These are phyloP conservation scores for Ptilonorhynchus violaceus DNA, from an alignment of 2,113 vertebrate species.

Conservation along the genomic window DNA sequence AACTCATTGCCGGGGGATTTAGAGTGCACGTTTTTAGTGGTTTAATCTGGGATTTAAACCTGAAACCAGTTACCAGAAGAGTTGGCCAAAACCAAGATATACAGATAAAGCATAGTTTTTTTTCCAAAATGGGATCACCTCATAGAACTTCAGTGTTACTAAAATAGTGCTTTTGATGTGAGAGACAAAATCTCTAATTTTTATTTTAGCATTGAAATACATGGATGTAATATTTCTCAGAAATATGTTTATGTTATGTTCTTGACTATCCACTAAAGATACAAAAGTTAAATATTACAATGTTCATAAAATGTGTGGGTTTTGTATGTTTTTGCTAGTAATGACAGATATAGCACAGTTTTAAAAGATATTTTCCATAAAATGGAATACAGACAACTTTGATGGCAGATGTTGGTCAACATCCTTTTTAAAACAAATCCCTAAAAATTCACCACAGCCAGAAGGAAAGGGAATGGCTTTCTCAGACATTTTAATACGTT, in stretches of 20 bases:
- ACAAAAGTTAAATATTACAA: neutral
- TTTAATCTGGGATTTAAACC: slow-evolving; percentile 34
- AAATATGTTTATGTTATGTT: neutral
- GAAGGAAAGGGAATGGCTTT: neutral
- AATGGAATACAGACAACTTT: neutral
- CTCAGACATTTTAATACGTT: neutral
- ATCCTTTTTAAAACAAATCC: neutral
- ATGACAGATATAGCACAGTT: neutral
- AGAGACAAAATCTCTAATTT: neutral
- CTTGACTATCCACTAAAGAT: neutral
- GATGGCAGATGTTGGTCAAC: neutral
- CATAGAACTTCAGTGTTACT: neutral
- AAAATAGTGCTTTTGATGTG: neutral
- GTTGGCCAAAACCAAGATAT: neutral
- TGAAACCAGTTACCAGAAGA: neutral
- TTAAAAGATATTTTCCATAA: neutral
- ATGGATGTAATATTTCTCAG: neutral
- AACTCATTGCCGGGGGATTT: neutral
- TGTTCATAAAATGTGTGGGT: neutral
- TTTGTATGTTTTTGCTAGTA: neutral
- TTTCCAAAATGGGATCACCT: neutral
- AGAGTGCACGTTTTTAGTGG: neutral
- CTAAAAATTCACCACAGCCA: neutral
- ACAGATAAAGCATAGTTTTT: neutral
- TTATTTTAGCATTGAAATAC: neutral